Base-by-base conservation (phyloP, 2,888 invertebrate species). In the Leucoma salicis region DNA sequence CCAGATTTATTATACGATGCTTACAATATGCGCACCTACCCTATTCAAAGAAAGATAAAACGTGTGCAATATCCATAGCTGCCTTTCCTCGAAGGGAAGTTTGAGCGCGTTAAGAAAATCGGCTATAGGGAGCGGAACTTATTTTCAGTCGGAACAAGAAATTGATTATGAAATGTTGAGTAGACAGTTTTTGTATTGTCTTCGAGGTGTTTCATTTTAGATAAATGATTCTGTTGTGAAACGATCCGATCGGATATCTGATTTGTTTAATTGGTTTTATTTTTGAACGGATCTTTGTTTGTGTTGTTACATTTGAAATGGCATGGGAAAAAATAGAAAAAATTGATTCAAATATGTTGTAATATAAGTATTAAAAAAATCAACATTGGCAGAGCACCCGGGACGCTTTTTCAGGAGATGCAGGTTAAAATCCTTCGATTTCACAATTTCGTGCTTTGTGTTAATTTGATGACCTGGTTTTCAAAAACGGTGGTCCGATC, bases 1-100 rank as follows among this genome's bases (percentile, higher is more conserved):
- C 66, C 66, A 80, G 85, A 88, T 86, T 87, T 86, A 86, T 87
- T 85, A 82, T 72, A 62, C 46, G 65, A 77, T 66, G 68, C 71
- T 71, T 63, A 74, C 74, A 75, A 69, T 70, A 65, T 64, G 68
- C 53, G 53, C 57, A 57, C 41, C 39, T 48, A 44, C 49, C 47
- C 45, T 51, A 55, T 57, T 54, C 48, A 48, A 14, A 31, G 40
- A 27, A 11, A 36, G 41, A 37, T 46, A 42, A 52, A 47, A 50
- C 39, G 43, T 49, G 43, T 47, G 27, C 40, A 35, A 38, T 39
- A 39, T 59, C 47, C 70, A 64, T 62, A 66, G 72, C 73, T 53
- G 57, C 50, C 62, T 70, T 40, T 46, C 25, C 39, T 34, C 3
- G 11, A 14, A 24, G 11, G 16, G 14, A 42, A 47, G 29, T 38